phyloP scores from a whole-genome alignment of 2,888 invertebrate genomes.

The Dendrolimus houi region DNA sequence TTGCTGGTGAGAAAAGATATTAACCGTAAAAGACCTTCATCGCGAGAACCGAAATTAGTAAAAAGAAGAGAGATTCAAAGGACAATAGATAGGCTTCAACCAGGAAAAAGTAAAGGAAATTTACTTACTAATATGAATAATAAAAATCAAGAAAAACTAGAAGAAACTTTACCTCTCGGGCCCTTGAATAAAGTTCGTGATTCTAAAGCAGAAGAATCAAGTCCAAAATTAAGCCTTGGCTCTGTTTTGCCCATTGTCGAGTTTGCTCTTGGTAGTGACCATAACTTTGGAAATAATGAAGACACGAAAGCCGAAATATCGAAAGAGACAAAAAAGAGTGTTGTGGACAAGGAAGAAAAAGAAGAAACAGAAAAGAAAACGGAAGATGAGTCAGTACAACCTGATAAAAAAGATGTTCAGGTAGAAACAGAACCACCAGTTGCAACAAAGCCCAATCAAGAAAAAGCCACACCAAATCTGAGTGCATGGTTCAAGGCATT shows the following conservation, averaged over 20 bases:
- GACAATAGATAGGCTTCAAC: constrained; percentile 89
- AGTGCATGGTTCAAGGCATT: constrained; percentile 96
- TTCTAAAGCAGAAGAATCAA: constrained; percentile 79
- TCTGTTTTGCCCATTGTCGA: constrained; percentile 86
- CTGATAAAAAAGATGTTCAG: constrained; percentile 53
- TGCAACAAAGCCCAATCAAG: constrained; percentile 66
- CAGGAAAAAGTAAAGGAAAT: constrained; percentile 92
- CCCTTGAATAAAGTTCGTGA: constrained; percentile 76
- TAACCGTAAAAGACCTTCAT: constrained; percentile 64
- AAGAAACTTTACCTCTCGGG: constrained; percentile 75
- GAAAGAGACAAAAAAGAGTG: constrained; percentile 13
- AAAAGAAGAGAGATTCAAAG: constrained; percentile 84
- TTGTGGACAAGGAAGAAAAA: constrained; percentile 25
- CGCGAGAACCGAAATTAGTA: constrained; percentile 55
- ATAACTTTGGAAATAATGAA: constrained; percentile 72
- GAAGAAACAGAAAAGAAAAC: constrained; percentile 30
- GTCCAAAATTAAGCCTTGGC: constrained; percentile 89
- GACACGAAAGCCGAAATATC: constrained; percentile 20
- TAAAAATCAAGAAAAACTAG: constrained; percentile 68
- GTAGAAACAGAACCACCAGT: constrained; percentile 54
- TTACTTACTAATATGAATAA: constrained; percentile 82
- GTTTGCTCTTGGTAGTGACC: constrained; percentile 79
- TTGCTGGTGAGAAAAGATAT: constrained; percentile 47
- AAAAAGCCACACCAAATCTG: constrained; percentile 88
- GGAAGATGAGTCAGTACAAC: constrained; percentile 28